Evolutionary conservation across 1,140 invertebrate genomes (phyloP).

Genomic region (Macrocentrus cingulum): DNA sequence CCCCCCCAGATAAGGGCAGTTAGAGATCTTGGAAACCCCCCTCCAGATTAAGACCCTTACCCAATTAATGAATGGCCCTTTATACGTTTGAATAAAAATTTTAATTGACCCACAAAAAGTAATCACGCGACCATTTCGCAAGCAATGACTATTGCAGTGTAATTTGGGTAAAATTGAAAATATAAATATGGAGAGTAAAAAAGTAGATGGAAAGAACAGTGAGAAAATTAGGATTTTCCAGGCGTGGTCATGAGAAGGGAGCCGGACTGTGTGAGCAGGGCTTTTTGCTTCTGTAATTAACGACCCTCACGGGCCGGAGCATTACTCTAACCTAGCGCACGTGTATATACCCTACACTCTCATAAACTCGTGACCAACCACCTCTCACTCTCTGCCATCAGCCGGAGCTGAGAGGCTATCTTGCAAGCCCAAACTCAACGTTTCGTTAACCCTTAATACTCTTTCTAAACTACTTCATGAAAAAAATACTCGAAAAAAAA

Average conservation of each 20-base stretch:
- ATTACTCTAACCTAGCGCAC: conserved; percentile 24
- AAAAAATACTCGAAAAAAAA: conserved; percentile 18
- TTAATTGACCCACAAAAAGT: no score
- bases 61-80: no score
- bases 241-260: background rate
- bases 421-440: background rate
- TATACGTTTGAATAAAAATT: no score
- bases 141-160: no score
- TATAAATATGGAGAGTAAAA: conserved; percentile 22
- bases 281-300: conserved; percentile 28
- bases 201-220: background rate
- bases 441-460: background rate
- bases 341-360: background rate
- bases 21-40: no score
- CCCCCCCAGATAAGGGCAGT: no score
- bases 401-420: background rate
- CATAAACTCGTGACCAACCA: conserved; percentile 20
- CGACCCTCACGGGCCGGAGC: conserved; percentile 26
- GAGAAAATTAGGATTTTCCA: conserved; percentile 23
- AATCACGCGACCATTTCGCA: no score
- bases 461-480: conserved; percentile 9
- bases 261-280: background rate
- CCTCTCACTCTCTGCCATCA: conserved; percentile 14
- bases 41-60: no score
- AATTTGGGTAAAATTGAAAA: conserved; percentile 30